Evolutionary conservation across 2,888 invertebrate species (phyloP).

Genomic region (Petrolisthes cinctipes): DNA sequence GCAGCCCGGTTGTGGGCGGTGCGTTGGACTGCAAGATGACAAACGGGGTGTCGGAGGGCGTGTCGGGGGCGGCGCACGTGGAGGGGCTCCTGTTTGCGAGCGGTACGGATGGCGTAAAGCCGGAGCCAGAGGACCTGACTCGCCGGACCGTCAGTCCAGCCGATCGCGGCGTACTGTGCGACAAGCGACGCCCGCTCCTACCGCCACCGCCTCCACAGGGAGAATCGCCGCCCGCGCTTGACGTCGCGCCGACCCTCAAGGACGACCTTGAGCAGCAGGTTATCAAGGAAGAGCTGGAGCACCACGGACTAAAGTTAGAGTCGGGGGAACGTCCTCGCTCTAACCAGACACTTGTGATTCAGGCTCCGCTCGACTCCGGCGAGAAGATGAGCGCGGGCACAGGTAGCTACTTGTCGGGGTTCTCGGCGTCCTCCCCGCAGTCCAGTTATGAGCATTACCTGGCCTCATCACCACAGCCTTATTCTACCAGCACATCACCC

Average conservation of each 20-base stretch:
- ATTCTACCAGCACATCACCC: constrained; percentile 63
- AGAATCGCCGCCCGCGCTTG: constrained; percentile 61
- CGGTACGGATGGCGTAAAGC: constrained; percentile 63
- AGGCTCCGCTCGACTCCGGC: constrained; percentile 60
- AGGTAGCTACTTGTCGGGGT: constrained; percentile 58
- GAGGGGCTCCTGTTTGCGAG: constrained; percentile 62
- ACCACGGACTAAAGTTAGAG: constrained; percentile 60
- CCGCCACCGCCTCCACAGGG: constrained; percentile 53
- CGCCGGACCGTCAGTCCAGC: constrained; percentile 65
- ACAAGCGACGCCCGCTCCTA: constrained; percentile 62
- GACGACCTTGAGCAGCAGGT: constrained; percentile 58
- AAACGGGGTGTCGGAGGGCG: constrained; percentile 63
- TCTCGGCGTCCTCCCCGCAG: constrained; percentile 62
- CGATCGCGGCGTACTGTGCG: constrained; percentile 61
- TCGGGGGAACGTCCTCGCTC: constrained; percentile 62
- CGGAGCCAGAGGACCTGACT: constrained; percentile 65
- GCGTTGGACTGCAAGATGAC: constrained; percentile 63
- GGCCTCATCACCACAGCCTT: constrained; percentile 63
- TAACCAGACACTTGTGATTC: constrained; percentile 60
- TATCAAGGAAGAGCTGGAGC: constrained; percentile 64
- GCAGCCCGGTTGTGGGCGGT: constrained; percentile 58
- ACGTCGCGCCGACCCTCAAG: constrained; percentile 51
- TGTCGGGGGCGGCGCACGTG: constrained; percentile 63
- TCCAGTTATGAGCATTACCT: constrained; percentile 61
- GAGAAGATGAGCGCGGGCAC: constrained; percentile 64